Evolutionary conservation across 1,140 invertebrate species (phyloP).

Genomic region (Phortica variegata): DNA sequence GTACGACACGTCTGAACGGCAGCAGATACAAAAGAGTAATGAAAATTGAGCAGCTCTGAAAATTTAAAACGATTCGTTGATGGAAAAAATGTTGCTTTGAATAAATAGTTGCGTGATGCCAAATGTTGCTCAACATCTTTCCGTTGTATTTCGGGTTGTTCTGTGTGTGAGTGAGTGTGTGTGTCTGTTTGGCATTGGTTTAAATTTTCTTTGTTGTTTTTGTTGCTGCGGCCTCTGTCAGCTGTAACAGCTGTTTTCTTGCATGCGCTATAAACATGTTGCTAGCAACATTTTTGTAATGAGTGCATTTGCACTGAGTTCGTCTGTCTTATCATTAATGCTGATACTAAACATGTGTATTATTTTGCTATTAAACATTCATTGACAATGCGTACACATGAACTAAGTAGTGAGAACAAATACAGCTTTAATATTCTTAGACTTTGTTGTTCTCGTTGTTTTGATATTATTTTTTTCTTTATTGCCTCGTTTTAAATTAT

Average conservation of each 20-base stretch:
- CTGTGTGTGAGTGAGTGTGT: conserved; percentile 7
- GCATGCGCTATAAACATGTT: conserved; percentile 20
- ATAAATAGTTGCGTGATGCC: conserved; percentile 14
- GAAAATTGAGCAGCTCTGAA: background rate
- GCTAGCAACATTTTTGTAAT: conserved; percentile 2
- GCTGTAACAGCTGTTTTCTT: conserved; percentile 37
- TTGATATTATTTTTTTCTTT: too few species aligned
- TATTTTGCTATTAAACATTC: conserved; percentile 9
- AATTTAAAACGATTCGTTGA: background rate
- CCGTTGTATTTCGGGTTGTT: background rate
- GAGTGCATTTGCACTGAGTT: conserved; percentile 33
- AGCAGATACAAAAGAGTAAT: background rate
- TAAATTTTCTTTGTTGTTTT: background rate
- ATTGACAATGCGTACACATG: too few species aligned
- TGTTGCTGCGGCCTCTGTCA: conserved; percentile 9
- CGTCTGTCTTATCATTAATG: too few species aligned
- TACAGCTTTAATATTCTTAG: too few species aligned
- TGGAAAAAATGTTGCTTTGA: background rate
- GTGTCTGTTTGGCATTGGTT: conserved; percentile 6
- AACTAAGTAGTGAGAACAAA: too few species aligned
- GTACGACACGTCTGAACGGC: background rate
- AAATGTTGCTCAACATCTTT: conserved; percentile 26
- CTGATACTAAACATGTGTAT: background rate
- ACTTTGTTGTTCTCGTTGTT: too few species aligned
- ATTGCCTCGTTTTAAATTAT: too few species aligned